Percentiles rank a stretch among this genome's conserved stretches.
Evolutionary conservation across 2,888 invertebrate genomes (phyloP).

Genomic region (Dicyrtoma fusca): DNA sequence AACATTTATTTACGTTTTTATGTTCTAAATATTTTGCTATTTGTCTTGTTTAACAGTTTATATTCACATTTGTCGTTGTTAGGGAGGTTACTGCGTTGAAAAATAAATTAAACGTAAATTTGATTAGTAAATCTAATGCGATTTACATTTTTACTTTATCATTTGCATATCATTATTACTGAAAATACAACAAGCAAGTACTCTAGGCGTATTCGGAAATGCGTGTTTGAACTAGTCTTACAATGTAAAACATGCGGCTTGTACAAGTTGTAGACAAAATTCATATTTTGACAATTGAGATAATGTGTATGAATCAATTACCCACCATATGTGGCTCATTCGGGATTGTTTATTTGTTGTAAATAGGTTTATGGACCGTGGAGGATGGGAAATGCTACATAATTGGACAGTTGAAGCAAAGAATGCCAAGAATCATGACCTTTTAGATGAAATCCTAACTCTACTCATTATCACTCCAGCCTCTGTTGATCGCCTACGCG

Average conservation of each 20-base stretch:
- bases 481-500: constrained; percentile 84
- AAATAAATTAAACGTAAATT: too few species aligned
- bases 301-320: too few species aligned
- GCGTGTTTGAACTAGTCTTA: too few species aligned
- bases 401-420: constrained; percentile 89
- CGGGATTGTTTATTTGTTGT: not conserved
- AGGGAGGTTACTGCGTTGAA: too few species aligned
- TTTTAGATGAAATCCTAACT: constrained; percentile 83
- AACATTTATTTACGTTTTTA: not conserved
- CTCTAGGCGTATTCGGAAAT: too few species aligned
- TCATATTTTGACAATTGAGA: not conserved
- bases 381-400: constrained; percentile 90
- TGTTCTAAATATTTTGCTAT: constrained; percentile 1
- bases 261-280: too few species aligned
- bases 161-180: too few species aligned
- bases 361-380: constrained; percentile 78
- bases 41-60: not conserved
- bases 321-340: too few species aligned
- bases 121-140: too few species aligned
- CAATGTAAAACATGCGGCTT: too few species aligned
- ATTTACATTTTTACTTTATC: too few species aligned
- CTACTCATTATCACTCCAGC: constrained; percentile 85
- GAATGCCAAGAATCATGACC: constrained; percentile 79
- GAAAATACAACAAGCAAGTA: too few species aligned
- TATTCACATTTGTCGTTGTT: not conserved